These are phyloP conservation scores for Antheraea assamensis DNA, from an alignment of 2,888 invertebrate species.

Conservation along the genomic window DNA sequence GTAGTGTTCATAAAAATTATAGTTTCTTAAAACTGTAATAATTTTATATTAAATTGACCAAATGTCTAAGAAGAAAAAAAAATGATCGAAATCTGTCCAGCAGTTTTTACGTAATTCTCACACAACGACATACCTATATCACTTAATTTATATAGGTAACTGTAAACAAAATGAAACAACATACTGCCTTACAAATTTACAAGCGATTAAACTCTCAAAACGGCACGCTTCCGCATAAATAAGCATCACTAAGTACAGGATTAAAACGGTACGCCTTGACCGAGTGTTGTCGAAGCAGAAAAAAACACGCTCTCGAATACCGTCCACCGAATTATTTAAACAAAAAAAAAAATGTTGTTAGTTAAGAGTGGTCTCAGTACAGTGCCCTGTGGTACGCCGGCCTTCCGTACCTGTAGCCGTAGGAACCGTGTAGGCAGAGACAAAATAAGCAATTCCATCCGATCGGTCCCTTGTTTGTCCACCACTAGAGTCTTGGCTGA, in stretches of 20 bases:
- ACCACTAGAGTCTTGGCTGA: constrained; percentile 80
- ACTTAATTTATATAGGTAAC: constrained; percentile 21
- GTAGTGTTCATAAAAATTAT: no score
- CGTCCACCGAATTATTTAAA: constrained; percentile 63
- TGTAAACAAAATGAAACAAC: constrained; percentile 1
- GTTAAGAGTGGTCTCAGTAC: constrained; percentile 53
- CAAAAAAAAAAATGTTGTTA: constrained; percentile 48
- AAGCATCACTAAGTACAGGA: constrained; percentile 57
- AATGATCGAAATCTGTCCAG: no score
- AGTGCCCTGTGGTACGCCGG: constrained; percentile 64
- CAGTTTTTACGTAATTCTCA: no score
- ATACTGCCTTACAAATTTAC: constrained; percentile 43
- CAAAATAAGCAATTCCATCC: constrained; percentile 82
- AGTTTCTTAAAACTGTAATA: no score
- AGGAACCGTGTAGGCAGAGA: constrained; percentile 77
- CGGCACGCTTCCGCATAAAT: constrained; percentile 60
- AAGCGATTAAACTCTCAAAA: constrained; percentile 57
- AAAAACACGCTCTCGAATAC: constrained; percentile 59
- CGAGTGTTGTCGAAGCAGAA: constrained; percentile 56
- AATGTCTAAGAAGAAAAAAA: no score
- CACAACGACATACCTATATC: no score
- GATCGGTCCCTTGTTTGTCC: constrained; percentile 79
- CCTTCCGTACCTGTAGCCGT: constrained; percentile 69
- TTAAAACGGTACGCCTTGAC: constrained; percentile 65
- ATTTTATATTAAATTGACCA: no score